A percentile compares a stretch with the other conserved stretches of the same genome.
Evolutionary conservation across 2,888 invertebrate genomes (phyloP).

Genomic region (Chymomyza procnemis): DNA sequence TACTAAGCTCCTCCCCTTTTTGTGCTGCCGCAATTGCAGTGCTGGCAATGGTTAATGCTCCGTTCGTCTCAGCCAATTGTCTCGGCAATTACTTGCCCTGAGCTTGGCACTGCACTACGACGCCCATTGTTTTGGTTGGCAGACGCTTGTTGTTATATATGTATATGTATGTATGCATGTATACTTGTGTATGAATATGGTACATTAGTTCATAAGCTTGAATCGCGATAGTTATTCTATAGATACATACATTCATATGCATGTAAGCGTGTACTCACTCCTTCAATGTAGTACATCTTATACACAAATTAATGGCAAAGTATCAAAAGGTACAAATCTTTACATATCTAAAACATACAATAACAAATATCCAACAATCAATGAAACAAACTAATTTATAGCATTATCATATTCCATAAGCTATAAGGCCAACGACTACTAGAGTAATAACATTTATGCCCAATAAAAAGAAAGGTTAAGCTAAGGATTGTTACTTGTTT

Average conservation of each 20-base stretch:
- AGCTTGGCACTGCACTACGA: conserved; percentile 11
- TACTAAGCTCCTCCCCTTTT: conserved; percentile 61
- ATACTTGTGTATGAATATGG: neutral
- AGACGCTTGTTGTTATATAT: conserved; percentile 13
- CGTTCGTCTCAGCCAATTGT: conserved; percentile 69
- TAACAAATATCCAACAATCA: too few species aligned
- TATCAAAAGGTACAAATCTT: too few species aligned
- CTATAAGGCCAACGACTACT: too few species aligned
- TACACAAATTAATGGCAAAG: too few species aligned
- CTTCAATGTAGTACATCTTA: too few species aligned
- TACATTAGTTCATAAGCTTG: neutral
- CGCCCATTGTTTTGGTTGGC: conserved; percentile 62
- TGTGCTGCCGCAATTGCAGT: conserved; percentile 7
- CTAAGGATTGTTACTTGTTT: too few species aligned
- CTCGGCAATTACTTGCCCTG: conserved; percentile 43
- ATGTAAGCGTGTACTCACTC: neutral
- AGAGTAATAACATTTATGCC: too few species aligned
- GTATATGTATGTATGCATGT: neutral
- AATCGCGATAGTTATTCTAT: too few species aligned
- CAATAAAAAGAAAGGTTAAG: too few species aligned
- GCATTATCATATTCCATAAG: too few species aligned
- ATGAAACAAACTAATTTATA: too few species aligned
- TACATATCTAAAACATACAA: too few species aligned
- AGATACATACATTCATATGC: neutral
- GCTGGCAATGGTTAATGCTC: conserved; percentile 50